Conservation (phyloP, 1,140 invertebrate species). For the Battus philenor region DNA sequence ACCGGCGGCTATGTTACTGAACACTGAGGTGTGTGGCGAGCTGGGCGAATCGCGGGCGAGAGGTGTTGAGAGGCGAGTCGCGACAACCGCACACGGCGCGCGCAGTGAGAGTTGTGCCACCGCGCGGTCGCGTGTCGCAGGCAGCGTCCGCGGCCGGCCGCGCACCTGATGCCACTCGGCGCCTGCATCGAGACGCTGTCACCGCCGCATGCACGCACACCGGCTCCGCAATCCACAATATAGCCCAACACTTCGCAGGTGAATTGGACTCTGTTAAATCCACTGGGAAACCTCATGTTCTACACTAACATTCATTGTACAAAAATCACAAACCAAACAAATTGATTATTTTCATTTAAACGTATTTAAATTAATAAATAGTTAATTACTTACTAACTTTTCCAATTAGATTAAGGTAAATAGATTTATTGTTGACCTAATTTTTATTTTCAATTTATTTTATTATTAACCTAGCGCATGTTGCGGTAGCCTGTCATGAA, state of each 20-base stretch:
- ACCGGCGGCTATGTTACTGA: conserved; percentile 42
- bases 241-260: neutral
- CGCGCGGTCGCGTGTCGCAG: conserved; percentile 36
- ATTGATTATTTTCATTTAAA: too few relatives aligned
- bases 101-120: conserved; percentile 66
- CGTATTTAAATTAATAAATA: too few relatives aligned
- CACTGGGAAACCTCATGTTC: neutral
- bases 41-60: conserved; percentile 30
- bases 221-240: conserved; percentile 4
- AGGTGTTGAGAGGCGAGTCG: conserved; percentile 35
- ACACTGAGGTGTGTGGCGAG: conserved; percentile 43
- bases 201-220: conserved; percentile 28
- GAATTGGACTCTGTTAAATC: conserved; percentile 4
- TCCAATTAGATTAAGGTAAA: too few relatives aligned
- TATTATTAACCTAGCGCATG: too few relatives aligned
- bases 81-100: conserved; percentile 65
- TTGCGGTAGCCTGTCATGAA: too few relatives aligned
- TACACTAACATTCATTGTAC: too few relatives aligned
- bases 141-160: conserved; percentile 31
- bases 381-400: too few relatives aligned
- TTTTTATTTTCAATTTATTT: too few relatives aligned
- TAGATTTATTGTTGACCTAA: too few relatives aligned
- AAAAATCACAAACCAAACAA: too few relatives aligned
- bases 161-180: conserved; percentile 34
- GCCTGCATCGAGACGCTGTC: conserved; percentile 50